These are phyloP conservation scores for Cromileptes altivelis DNA, from an alignment of 2,113 vertebrate genomes.

Conservation along the genomic window DNA sequence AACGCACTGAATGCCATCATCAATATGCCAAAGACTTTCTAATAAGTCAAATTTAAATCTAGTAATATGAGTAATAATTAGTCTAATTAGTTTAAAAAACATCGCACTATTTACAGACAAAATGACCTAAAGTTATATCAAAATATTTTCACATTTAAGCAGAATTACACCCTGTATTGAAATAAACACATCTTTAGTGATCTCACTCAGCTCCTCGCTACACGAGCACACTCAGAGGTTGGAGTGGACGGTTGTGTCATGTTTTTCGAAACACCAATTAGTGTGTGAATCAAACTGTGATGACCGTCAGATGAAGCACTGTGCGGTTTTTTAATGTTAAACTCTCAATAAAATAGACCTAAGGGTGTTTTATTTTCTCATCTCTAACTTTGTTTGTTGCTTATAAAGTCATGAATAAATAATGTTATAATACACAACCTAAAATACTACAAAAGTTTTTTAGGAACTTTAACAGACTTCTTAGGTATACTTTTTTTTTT, in stretches of 20 bases:
- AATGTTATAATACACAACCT: slow-evolving; percentile 4
- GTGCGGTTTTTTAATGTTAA: neutral
- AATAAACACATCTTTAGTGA: neutral
- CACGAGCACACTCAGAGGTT: too few relatives aligned
- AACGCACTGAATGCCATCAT: neutral
- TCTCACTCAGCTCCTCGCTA: neutral
- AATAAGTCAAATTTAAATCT: neutral
- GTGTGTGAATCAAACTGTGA: neutral
- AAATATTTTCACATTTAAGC: neutral
- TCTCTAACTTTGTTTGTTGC: slow-evolving; percentile 27
- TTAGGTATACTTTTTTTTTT: slow-evolving; percentile 17
- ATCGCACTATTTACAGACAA: neutral
- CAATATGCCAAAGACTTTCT: neutral
- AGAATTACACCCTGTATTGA: neutral
- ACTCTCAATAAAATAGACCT: neutral
- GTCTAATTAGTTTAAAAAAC: neutral
- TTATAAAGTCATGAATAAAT: slow-evolving; percentile 39
- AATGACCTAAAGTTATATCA: neutral
- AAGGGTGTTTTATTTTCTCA: neutral
- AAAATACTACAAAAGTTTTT: slow-evolving; percentile 39
- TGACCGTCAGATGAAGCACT: neutral
- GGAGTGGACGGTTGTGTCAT: too few relatives aligned
- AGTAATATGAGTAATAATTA: neutral
- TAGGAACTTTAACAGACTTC: slow-evolving; percentile 3
- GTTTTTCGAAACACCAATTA: neutral